A percentile compares a stretch with the other conserved stretches of the same genome.
phyloP scores from a whole-genome alignment of 2,888 invertebrate species.

The Neoitamus cyanurus region DNA sequence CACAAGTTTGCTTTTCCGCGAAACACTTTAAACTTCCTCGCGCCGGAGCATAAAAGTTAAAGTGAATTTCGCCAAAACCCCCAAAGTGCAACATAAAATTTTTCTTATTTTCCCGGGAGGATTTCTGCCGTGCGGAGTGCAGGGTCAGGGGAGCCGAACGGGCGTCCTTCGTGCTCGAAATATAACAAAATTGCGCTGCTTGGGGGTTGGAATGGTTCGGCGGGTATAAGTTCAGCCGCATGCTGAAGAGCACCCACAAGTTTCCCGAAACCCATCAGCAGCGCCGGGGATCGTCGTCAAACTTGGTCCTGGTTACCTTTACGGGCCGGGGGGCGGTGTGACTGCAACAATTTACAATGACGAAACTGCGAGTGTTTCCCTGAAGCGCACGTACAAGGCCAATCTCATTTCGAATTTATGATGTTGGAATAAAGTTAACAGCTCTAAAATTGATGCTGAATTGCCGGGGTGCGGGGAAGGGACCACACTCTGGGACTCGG shows the following conservation, averaged over 20 bases:
- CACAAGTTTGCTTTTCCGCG: slow-evolving; percentile 1
- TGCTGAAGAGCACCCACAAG: neutral
- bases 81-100: neutral
- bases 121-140: neutral
- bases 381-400: neutral
- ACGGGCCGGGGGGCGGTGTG: neutral
- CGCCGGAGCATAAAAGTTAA: neutral
- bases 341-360: neutral
- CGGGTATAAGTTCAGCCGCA: neutral
- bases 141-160: neutral
- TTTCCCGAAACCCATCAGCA: neutral
- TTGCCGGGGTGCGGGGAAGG: neutral
- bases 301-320: neutral
- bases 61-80: neutral
- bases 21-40: neutral
- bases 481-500: neutral
- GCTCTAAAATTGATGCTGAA: slow-evolving; percentile 4
- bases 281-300: neutral
- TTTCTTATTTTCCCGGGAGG: neutral
- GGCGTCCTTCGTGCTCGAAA: neutral
- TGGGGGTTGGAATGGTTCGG: neutral
- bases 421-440: slow-evolving; percentile 31
- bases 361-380: neutral
- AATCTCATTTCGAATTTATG: slow-evolving; percentile 30
- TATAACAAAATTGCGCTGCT: neutral